Percentiles rank a stretch among this genome's conserved stretches.
Evolutionary conservation across 2,888 invertebrate species (phyloP).

Genomic region (Meteorus cinctellus): DNA sequence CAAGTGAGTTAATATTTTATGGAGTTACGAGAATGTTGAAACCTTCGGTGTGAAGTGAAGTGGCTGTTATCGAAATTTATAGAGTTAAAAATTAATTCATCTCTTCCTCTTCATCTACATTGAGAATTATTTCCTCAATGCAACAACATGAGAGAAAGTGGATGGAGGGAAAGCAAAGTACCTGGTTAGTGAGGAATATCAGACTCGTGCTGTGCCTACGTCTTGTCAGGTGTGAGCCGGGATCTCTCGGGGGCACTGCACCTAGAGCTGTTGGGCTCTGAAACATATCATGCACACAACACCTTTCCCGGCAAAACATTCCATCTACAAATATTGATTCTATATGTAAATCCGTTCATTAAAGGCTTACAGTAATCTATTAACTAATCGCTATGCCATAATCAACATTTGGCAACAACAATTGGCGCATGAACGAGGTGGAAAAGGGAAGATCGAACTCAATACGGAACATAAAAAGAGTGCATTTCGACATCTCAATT

Average conservation of each 20-base stretch:
- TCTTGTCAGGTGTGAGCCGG: constrained; percentile 80
- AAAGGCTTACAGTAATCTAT: background rate
- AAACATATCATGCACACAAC: constrained; percentile 74
- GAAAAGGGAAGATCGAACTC: too few species aligned
- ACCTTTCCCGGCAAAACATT: constrained; percentile 59
- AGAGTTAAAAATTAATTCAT: background rate
- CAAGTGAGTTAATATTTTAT: constrained; percentile 42
- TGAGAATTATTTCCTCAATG: constrained; percentile 24
- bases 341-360: background rate
- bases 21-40: constrained; percentile 31
- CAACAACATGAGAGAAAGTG: constrained; percentile 40
- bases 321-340: constrained; percentile 43
- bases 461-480: too few species aligned
- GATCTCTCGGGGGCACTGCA: constrained; percentile 71
- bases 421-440: too few species aligned
- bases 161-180: constrained; percentile 66
- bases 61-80: constrained; percentile 28
- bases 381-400: too few species aligned
- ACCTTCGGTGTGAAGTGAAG: constrained; percentile 27
- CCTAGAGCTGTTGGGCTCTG: constrained; percentile 76
- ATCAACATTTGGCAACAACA: too few species aligned
- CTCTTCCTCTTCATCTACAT: constrained; percentile 32
- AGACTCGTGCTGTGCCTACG: constrained; percentile 85
- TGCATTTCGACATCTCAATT: too few species aligned
- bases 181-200: constrained; percentile 80